A percentile compares a stretch with the other conserved stretches of the same genome.
phyloP scores from a whole-genome alignment of 1,140 invertebrate species.

The Drosophila sp. region DNA sequence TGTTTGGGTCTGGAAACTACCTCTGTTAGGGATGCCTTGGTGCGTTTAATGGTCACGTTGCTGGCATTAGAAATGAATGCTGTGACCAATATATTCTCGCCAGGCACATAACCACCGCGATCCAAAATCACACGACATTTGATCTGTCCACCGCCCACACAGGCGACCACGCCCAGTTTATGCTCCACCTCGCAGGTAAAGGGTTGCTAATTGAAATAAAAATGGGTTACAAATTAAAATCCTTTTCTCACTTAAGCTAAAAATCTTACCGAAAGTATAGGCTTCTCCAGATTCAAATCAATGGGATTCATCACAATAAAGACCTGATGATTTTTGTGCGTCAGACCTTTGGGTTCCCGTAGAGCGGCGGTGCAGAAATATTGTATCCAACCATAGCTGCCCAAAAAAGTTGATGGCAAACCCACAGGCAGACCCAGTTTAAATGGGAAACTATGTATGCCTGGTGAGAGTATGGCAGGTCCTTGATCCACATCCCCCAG shows the following conservation, averaged over 20 bases:
- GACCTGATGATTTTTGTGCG: conserved; percentile 98
- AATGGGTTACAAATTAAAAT: neutral
- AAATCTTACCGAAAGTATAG: conserved; percentile 89
- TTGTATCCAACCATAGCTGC: conserved; percentile 97
- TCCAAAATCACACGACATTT: conserved; percentile 94
- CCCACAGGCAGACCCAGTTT: conserved; percentile 95
- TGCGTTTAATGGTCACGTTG: conserved; percentile 90
- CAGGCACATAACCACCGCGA: conserved; percentile 96
- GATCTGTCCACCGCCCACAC: conserved; percentile 92
- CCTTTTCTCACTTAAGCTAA: neutral
- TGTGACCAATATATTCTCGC: conserved; percentile 94
- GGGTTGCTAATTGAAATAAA: conserved; percentile 89
- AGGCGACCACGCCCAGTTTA: conserved; percentile 91
- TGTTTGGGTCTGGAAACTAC: conserved; percentile 84
- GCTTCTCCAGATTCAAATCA: conserved; percentile 95
- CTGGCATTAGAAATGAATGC: conserved; percentile 95
- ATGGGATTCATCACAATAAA: conserved; percentile 99
- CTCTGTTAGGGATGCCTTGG: conserved; percentile 92
- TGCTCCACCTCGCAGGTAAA: conserved; percentile 96
- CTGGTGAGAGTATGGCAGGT: conserved; percentile 94
- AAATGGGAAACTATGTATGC: conserved; percentile 98
- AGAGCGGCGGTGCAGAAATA: conserved; percentile 97
- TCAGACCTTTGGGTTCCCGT: conserved; percentile 94
- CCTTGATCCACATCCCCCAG: conserved; percentile 93
- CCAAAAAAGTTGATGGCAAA: conserved; percentile 96